Evolutionary conservation across 2,888 invertebrate species (phyloP).

Genomic region (Acleris emargana): DNA sequence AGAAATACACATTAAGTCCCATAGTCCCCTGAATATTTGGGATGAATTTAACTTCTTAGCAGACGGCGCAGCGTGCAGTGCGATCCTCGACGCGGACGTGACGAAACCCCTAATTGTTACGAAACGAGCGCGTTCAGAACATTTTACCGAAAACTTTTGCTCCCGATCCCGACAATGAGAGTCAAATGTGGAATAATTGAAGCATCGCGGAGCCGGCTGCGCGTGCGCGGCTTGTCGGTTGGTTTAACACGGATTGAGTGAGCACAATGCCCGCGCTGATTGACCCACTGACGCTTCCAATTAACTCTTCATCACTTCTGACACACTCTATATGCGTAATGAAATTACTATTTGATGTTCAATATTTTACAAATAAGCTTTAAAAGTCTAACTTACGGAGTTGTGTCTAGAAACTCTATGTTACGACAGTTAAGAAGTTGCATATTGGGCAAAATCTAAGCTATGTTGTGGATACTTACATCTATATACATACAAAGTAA

Average conservation of each 20-base stretch:
- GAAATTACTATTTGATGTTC: constrained; percentile 8
- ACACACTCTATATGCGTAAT: constrained; percentile 22
- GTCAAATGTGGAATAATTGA: constrained; percentile 20
- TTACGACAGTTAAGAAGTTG: too few relatives aligned
- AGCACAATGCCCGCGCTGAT: constrained; percentile 28
- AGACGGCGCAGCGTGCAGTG: constrained; percentile 23
- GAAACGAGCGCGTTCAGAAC: constrained; percentile 23
- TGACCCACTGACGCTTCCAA: constrained; percentile 28
- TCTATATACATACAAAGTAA: too few relatives aligned
- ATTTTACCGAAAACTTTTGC: constrained; percentile 27
- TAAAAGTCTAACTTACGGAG: too few relatives aligned
- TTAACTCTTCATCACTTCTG: constrained; percentile 26
- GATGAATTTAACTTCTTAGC: constrained; percentile 4
- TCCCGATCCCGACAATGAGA: constrained; percentile 4
- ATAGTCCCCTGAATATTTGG: constrained; percentile 16
- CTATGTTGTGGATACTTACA: not conserved
- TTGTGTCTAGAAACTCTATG: too few relatives aligned
- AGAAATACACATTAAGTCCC: constrained; percentile 7
- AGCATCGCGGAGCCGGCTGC: too few relatives aligned
- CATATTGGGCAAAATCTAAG: too few relatives aligned
- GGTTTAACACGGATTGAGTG: constrained; percentile 16
- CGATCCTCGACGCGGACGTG: constrained; percentile 26
- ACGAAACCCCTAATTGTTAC: constrained; percentile 32
- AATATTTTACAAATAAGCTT: too few relatives aligned
- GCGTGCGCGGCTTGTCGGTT: not conserved